These are phyloP conservation scores for Adelosebastes latens DNA, from an alignment of 2,797 vertebrate species.

Conservation along the genomic window DNA sequence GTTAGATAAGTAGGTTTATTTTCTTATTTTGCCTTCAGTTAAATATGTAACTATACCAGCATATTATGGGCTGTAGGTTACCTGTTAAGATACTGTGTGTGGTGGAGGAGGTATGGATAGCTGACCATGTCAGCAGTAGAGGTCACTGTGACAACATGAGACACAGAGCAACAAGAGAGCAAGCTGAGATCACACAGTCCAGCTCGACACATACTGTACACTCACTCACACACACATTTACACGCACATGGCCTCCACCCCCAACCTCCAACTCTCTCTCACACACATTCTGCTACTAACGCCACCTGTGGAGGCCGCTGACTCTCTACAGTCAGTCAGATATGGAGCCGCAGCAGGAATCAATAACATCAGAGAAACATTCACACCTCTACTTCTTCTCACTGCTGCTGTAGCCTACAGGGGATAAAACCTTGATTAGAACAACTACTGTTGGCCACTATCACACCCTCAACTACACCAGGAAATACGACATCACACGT, in stretches of 20 bases:
- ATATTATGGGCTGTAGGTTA: background rate
- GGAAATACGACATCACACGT: background rate
- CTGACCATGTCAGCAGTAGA: constrained; percentile 66
- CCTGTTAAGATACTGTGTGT: background rate
- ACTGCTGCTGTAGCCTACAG: background rate
- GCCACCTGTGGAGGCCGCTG: constrained; percentile 16
- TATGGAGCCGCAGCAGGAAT: constrained; percentile 38
- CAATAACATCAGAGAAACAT: constrained; percentile 47
- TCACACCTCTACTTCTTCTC: constrained; percentile 22
- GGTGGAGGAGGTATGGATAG: background rate
- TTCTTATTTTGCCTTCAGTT: background rate
- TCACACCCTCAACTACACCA: background rate
- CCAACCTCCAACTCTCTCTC: background rate
- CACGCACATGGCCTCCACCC: constrained; percentile 1
- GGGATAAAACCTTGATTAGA: background rate
- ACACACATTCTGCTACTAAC: constrained; percentile 3
- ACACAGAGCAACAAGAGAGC: constrained; percentile 26
- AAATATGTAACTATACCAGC: background rate
- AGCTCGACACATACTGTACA: background rate
- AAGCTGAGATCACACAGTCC: constrained; percentile 30
- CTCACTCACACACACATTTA: background rate
- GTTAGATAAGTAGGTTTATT: background rate
- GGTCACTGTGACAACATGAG: constrained; percentile 77
- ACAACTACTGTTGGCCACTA: background rate
- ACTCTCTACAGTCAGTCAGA: constrained; percentile 35